Conservation (phyloP, 2,797 vertebrate genomes). For the Eremophila alpestris region DNA sequence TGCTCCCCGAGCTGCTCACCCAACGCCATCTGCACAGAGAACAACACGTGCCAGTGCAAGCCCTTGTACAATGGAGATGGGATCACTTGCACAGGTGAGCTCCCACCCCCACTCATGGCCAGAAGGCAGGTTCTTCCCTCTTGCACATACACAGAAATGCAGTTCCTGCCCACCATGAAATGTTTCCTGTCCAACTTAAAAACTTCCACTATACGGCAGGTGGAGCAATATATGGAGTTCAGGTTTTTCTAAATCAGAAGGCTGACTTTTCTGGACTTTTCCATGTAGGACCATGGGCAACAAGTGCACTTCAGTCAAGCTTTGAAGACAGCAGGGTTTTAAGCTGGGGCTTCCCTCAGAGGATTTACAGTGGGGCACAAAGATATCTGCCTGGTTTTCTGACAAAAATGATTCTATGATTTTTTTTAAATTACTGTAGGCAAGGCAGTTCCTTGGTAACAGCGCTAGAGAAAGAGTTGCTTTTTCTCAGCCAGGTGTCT, state of each 20-base stretch:
- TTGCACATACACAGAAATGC: fast-evolving
- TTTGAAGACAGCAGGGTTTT: not conserved
- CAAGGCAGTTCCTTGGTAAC: not conserved
- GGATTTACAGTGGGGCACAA: not conserved
- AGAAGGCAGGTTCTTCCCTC: not conserved
- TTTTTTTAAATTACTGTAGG: not conserved
- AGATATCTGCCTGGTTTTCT: not conserved
- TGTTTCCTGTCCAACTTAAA: not conserved
- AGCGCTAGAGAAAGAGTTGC: not conserved
- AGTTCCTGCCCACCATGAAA: fast-evolving
- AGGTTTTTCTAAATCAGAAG: not conserved
- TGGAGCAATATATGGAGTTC: not conserved
- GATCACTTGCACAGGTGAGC: constrained; percentile 85
- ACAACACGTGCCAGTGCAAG: constrained; percentile 88
- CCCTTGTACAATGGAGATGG: constrained; percentile 88
- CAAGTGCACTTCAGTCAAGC: not conserved
- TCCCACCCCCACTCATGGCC: not conserved
- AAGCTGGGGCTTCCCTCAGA: not conserved
- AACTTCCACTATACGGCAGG: not conserved
- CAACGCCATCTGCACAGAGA: constrained; percentile 84
- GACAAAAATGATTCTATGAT: not conserved
- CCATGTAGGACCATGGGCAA: not conserved
- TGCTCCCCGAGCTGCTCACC: constrained; percentile 85
- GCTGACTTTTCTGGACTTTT: not conserved
- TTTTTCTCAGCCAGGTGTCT: not conserved